Evolutionary conservation across 1,140 invertebrate species (phyloP).

Genomic region (Hydropsyche tenuis): DNA sequence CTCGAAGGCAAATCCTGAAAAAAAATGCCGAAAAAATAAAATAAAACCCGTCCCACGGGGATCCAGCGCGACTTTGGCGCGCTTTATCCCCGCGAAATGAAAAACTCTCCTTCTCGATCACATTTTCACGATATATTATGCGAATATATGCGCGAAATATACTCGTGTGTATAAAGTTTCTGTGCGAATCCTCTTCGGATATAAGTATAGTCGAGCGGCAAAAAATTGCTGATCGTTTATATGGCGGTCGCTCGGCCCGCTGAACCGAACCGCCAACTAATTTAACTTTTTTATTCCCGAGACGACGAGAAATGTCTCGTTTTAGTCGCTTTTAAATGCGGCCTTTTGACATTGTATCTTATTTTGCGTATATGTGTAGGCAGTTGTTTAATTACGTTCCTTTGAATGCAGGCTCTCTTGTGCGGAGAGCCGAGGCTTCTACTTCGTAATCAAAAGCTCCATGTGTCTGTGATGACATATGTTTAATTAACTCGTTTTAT

Average conservation of each 20-base stretch:
- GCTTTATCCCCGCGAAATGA: slow-evolving; percentile 22
- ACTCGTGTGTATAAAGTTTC: not conserved
- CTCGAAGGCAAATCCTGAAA: not conserved
- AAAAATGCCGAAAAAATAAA: too few relatives aligned
- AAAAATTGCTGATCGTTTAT: slow-evolving; percentile 43
- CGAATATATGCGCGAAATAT: not conserved
- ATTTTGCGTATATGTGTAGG: too few relatives aligned
- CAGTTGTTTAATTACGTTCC: too few relatives aligned
- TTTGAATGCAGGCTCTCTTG: too few relatives aligned
- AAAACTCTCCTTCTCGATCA: slow-evolving; percentile 3
- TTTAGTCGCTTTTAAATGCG: too few relatives aligned
- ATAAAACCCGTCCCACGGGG: not conserved
- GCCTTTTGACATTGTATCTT: too few relatives aligned
- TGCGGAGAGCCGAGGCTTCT: too few relatives aligned
- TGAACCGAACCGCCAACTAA: slow-evolving; percentile 44
- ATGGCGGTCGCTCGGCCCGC: slow-evolving; percentile 30
- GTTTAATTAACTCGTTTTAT: too few relatives aligned
- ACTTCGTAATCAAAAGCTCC: too few relatives aligned
- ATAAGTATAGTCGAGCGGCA: slow-evolving; percentile 1
- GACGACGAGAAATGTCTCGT: too few relatives aligned
- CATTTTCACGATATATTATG: not conserved
- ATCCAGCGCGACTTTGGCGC: not conserved
- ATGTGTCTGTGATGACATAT: too few relatives aligned
- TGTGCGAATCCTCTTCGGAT: not conserved
- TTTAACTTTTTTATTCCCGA: slow-evolving; percentile 45